Evolutionary conservation across 2,797 vertebrate genomes (phyloP).

Genomic region (Cetoscarus ocellatus): DNA sequence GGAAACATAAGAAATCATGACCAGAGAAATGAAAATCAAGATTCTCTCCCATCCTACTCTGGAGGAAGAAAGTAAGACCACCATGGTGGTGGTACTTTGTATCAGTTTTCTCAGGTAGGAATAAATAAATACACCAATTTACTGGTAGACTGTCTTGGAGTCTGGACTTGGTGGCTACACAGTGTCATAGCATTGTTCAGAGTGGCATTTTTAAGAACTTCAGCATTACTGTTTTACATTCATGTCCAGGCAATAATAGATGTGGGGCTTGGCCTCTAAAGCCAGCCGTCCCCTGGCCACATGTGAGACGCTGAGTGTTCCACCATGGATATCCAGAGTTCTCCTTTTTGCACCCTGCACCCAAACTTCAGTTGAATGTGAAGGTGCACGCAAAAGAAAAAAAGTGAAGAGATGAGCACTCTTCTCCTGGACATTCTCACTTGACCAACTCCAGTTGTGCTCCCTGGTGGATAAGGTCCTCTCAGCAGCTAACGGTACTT

Average conservation of each 20-base stretch:
- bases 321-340: conserved; percentile 70
- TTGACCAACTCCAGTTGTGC: conserved; percentile 36
- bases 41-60: conserved; percentile 33
- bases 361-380: conserved; percentile 40
- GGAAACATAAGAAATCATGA: conserved; percentile 25
- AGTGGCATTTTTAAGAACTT: conserved; percentile 80
- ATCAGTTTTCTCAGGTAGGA: conserved; percentile 80
- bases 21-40: conserved; percentile 47
- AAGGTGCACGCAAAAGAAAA: conserved; percentile 54
- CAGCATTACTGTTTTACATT: conserved; percentile 85
- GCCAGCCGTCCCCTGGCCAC: conserved; percentile 57
- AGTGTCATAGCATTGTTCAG: conserved; percentile 83
- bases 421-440: conserved; percentile 56
- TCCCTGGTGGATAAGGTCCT: conserved; percentile 43
- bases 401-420: conserved; percentile 54
- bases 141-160: conserved; percentile 79
- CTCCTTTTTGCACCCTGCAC: conserved; percentile 54
- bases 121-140: conserved; percentile 86
- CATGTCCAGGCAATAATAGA: conserved; percentile 77
- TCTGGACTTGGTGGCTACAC: conserved; percentile 75
- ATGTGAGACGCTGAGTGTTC: conserved; percentile 45
- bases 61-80: conserved; percentile 58
- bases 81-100: conserved; percentile 69
- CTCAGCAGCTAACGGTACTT: conserved; percentile 95
- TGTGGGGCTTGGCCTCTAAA: conserved; percentile 39